Base-by-base conservation (phyloP, 2,888 invertebrate species). In the Brachyptera putata region DNA sequence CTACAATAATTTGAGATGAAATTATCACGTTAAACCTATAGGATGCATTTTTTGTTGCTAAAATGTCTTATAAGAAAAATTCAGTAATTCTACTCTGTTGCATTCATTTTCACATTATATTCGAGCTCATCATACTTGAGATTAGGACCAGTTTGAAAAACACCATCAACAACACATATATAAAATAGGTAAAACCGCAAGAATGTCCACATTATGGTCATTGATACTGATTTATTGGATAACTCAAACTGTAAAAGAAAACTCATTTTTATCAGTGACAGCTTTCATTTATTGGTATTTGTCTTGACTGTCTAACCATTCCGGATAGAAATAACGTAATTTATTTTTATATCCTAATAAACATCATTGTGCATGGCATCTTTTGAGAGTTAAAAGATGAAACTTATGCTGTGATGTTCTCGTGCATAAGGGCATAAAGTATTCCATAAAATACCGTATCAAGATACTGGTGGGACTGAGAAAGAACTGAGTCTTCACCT, bases 241-340 rank as follows among this genome's bases (percentile, higher is more conserved):
- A n/a, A 2, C n/a, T 46, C 46, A 24, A 46, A 46, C 46, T 22
- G 9, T n/a, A 46, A 24, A 46, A 21, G 46, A 46, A 46, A 11
- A 21, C 46, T 22, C 22, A 22, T 46, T 46, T 22, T 46, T 46
- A 46, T 46, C 46, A 18, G 21, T 43, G 43, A 43, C 43, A 46
- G 46, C 22, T 46, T 46, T 46, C 24, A 46, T 22, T 5, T 21
- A 11, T 21, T 7, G 24, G 46, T 46, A 24, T 46, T 46, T 46
- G 46, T 46, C 46, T 46, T 24, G 24, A 24, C 22, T 5, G 46
- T 18, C 22, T 3, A 7, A n/a, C 3, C 2, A 21, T 7, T 21
- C 1, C 4, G 24, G n/a, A 24, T 21, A 7, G 24, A 46, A 46
- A 21, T 24, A 2, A 22, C 24, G 24, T 24, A 46, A 46, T 46